Evolutionary conservation across 2,113 vertebrate species (phyloP), one percentile per base, ranked within the genome.

Genomic region (Bagarius yarrelli): DNA sequence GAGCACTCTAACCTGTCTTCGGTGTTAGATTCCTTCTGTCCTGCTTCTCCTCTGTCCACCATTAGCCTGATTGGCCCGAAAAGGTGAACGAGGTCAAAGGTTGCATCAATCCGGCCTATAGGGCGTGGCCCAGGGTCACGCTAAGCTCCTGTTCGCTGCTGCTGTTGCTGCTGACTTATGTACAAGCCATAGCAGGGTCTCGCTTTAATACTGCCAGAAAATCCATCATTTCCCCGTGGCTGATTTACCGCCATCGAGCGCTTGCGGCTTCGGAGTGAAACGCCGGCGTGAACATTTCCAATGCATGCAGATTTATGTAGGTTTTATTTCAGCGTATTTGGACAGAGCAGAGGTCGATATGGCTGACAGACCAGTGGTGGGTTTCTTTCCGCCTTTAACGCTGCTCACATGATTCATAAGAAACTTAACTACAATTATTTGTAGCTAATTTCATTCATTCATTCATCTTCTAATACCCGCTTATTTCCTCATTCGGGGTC

Each of bases 31-130:
- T 86, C 90, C 86, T 18, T 1, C 67, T 52, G 83, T 85, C 83
- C 87, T 78, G 81, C 86, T 86, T 5, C 3, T 67, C 86, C 84
- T 80, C 66, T 30, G 86, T 30, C 82, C 82, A 50, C 92, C 91
- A 93, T 93, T 93, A 94, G 90, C 81, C 85, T 91, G 90, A 94
- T 93, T 94, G 92, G 89, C 90, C n/a, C 90, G 40, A 71, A 85
- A 88, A 83, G 91, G 92, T 92, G 91, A 90, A 81, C 76, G 61
- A 52, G 85, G 92, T 92, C 90, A 91, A 91, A 89, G 89, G 89
- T 89, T 84, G 76, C 88, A 91, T 93, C 90, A 87, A 93, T 93
- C 85, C 25, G 40, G 78, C 87, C 83, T 84, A 87, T 84, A 73
- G 89, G 88, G 82, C 76, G 82, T 80, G 81, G 83, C 32, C 81